phyloP scores from a whole-genome alignment of 1,140 invertebrate genomes.

The Neodiprion lecontei region DNA sequence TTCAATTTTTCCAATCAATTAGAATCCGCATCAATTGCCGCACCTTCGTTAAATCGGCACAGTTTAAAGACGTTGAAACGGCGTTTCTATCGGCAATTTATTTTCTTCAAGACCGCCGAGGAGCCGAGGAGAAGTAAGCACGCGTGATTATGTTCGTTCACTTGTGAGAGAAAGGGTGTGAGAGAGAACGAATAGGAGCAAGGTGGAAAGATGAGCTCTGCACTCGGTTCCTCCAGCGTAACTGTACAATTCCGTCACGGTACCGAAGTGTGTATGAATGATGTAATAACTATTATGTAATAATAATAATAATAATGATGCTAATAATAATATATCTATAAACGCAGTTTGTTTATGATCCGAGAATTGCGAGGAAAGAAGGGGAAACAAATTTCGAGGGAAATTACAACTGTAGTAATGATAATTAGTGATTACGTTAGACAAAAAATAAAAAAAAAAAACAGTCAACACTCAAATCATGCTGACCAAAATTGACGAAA shows the following conservation, averaged over 20 bases:
- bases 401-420: constrained; percentile 30
- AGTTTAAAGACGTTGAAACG: too few species aligned
- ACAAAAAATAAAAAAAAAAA: constrained; percentile 19
- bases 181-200: constrained; percentile 14
- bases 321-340: constrained; percentile 31
- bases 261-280: constrained; percentile 34
- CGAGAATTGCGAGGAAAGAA: too few species aligned
- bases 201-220: not conserved
- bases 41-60: too few species aligned
- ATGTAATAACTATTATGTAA: constrained; percentile 55
- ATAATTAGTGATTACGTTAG: constrained; percentile 43
- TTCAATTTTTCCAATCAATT: too few species aligned
- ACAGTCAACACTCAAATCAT: constrained; percentile 4
- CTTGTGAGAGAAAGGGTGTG: not conserved
- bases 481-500: not conserved
- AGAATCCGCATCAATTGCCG: too few species aligned
- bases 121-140: not conserved
- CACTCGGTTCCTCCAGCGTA: constrained; percentile 13
- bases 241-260: constrained; percentile 54
- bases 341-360: too few species aligned
- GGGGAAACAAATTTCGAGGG: constrained; percentile 35
- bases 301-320: constrained; percentile 52
- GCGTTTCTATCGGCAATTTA: too few species aligned
- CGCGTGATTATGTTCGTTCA: not conserved
- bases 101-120: too few species aligned